A percentile compares a stretch with the other conserved stretches of the same genome.
These are phyloP conservation scores for Percopsis omiscomaycus DNA, from an alignment of 2,797 vertebrate species.

Conservation along the genomic window DNA sequence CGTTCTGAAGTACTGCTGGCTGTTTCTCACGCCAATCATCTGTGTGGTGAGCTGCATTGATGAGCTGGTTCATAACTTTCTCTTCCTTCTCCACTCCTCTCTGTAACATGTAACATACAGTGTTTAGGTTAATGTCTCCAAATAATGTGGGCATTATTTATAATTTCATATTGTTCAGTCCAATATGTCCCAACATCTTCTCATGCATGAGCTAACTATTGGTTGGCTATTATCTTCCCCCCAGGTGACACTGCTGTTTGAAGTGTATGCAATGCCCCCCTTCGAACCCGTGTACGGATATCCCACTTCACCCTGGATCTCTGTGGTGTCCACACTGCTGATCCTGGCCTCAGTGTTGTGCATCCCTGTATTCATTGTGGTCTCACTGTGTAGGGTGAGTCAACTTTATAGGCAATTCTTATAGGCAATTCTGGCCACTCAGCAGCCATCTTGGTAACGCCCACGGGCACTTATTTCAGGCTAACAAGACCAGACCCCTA, in stretches of 20 bases:
- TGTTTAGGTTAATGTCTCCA: too few relatives aligned
- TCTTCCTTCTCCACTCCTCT: background rate
- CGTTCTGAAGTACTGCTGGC: slow-evolving; percentile 81
- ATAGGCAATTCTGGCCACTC: background rate
- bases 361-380: slow-evolving; percentile 66
- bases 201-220: too few relatives aligned
- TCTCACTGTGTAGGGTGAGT: slow-evolving; percentile 63
- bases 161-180: too few relatives aligned
- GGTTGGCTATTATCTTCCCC: slow-evolving; percentile 9
- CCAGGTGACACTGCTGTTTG: slow-evolving; percentile 50
- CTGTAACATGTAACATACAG: too few relatives aligned
- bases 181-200: too few relatives aligned
- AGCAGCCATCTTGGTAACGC: too few relatives aligned
- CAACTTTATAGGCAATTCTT: background rate
- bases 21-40: slow-evolving; percentile 77
- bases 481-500: too few relatives aligned
- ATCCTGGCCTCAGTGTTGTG: slow-evolving; percentile 64
- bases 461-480: too few relatives aligned
- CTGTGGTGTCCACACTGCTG: slow-evolving; percentile 42
- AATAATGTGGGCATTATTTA: too few relatives aligned
- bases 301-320: accelerated
- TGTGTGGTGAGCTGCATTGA: slow-evolving; percentile 67
- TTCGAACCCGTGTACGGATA: background rate
- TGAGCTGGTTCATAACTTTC: slow-evolving; percentile 2
- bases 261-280: too few relatives aligned